Evolutionary conservation across 2,888 invertebrate species (phyloP).

Genomic region (Eilema sororculum): DNA sequence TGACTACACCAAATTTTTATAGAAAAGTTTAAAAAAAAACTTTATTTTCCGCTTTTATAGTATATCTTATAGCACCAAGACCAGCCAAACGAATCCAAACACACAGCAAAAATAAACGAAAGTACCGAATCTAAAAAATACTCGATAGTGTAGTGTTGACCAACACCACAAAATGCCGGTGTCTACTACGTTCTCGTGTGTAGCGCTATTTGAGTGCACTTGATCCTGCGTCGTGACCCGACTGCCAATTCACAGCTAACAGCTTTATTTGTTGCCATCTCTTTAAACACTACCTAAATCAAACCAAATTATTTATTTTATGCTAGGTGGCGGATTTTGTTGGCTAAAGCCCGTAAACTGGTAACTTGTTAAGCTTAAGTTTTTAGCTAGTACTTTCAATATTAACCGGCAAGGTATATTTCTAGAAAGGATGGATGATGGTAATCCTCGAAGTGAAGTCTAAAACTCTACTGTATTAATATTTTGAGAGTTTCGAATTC

Average conservation of each 20-base stretch:
- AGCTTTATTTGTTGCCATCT: constrained; percentile 80
- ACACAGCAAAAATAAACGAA: too few relatives aligned
- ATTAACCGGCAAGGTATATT: background rate
- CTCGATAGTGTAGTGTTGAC: background rate
- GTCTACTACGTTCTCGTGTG: constrained; percentile 54
- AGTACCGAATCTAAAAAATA: background rate
- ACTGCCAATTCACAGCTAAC: constrained; percentile 78
- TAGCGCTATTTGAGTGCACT: constrained; percentile 69
- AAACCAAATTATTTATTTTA: constrained; percentile 48
- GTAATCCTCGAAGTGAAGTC: background rate
- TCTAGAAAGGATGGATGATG: background rate
- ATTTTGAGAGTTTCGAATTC: background rate
- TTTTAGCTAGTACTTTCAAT: background rate
- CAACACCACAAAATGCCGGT: constrained; percentile 27
- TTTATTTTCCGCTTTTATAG: too few relatives aligned
- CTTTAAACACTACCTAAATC: constrained; percentile 62
- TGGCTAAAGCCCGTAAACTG: background rate
- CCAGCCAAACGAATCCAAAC: too few relatives aligned
- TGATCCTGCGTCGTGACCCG: constrained; percentile 83
- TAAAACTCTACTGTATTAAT: background rate
- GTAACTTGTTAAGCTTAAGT: constrained; percentile 4
- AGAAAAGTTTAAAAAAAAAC: too few relatives aligned
- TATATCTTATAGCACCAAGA: too few relatives aligned
- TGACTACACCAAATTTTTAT: too few relatives aligned
- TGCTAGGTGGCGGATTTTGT: background rate